Conservation (phyloP, 2,888 invertebrate genomes). For the Apamea sordens region DNA sequence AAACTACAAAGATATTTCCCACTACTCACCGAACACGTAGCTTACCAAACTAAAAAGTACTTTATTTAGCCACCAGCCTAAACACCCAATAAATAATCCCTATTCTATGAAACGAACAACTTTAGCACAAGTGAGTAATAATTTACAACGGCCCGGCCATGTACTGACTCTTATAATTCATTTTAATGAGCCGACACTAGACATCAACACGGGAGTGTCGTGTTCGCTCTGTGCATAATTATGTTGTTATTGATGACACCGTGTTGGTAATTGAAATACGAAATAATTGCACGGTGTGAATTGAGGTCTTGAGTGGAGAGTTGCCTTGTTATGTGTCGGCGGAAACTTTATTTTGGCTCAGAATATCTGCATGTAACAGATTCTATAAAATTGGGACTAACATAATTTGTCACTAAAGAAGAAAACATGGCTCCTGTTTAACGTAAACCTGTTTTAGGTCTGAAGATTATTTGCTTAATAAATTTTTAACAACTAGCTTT, state of each 20-base stretch:
- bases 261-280: constrained; percentile 37
- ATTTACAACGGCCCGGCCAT: constrained; percentile 55
- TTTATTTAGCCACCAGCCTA: not conserved
- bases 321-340: not conserved
- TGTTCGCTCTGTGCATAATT: constrained; percentile 57
- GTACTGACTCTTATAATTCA: constrained; percentile 64
- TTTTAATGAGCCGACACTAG: constrained; percentile 65
- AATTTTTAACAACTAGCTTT: not conserved
- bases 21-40: not conserved
- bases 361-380: not conserved
- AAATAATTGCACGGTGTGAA: constrained; percentile 3
- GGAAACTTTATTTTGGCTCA: not conserved
- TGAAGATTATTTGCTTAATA: not conserved
- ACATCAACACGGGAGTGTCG: constrained; percentile 59
- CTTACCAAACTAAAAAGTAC: not conserved
- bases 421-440: too few relatives aligned
- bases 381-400: not conserved
- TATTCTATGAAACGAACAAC: constrained; percentile 51
- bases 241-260: constrained; percentile 54
- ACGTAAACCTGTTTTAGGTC: too few relatives aligned
- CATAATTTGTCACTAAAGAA: not conserved
- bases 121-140: constrained; percentile 49
- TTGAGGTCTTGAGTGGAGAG: not conserved
- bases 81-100: constrained; percentile 29
- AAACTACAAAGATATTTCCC: too few relatives aligned